Base-by-base conservation (phyloP, 2,113 vertebrate species). In the Hydropotes inermis region DNA sequence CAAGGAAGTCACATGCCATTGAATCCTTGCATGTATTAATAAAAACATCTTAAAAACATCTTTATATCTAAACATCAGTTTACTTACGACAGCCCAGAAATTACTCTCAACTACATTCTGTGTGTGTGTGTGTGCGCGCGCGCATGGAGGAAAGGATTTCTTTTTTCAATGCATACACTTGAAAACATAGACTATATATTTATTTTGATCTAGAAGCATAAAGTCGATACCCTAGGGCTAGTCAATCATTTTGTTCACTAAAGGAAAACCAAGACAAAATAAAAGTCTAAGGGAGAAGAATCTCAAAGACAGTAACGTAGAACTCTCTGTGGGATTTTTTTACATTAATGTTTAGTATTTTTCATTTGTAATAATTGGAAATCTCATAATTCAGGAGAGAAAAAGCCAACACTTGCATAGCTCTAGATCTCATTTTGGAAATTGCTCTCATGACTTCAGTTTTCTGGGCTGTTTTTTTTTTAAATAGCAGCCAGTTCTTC, bases 401-500 rank as follows among this genome's bases (percentile, higher is more conserved):
- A 78, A 90, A 50, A 60, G 47, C 11, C 47, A 67, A 91, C 52
- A 58, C 55, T 92, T 91, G 74, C 74, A 74, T 81, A 96, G 89
- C 76, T 97, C 17, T 0, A 97, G 95, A 97, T 30, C 89, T 30
- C 45, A 36, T 96, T 91, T 93, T 88, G 96, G 93, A 96, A 97
- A 85, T 57, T 92, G 58, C 54, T 97, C 45, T 93, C 95, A 89
- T 78, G 92, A 98, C 87, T 98, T 98, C 87, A 47, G 54, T 76
- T 70, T 97, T 58, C 76, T 78, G 12, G 23, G 28, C 25, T 17
- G 10, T 58, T 28, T 25, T 58, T 84, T 84, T 54, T 95, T 92
- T 6, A n/a, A 58, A 78, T 27, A 95, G 89, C 86, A 97, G 89
- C 91, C 90, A 91, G 79, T 94, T 97, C 97, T 96, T 98, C 97